A percentile compares a stretch with the other conserved stretches of the same genome.
phyloP scores from a whole-genome alignment of 2,113 vertebrate species.

The Neogale vison region DNA sequence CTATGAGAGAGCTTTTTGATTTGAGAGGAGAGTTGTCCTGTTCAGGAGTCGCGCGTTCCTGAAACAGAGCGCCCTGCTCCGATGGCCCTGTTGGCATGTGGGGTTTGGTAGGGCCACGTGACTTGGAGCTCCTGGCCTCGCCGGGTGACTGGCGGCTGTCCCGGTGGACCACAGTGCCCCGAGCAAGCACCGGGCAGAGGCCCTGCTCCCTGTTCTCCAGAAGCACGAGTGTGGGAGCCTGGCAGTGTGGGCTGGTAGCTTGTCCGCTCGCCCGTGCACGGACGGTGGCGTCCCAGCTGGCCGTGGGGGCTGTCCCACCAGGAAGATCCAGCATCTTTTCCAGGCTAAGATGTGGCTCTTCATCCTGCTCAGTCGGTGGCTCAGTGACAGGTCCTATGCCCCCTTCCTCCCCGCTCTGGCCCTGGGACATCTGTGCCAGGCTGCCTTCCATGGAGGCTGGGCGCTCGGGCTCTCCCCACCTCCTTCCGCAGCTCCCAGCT shows the following conservation, averaged over 20 bases:
- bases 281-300: too few species aligned
- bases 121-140: neutral
- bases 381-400: neutral
- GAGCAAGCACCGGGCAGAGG: neutral
- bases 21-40: neutral
- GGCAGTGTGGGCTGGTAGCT: neutral
- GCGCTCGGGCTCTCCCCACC: neutral
- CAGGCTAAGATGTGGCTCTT: neutral
- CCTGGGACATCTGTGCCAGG: neutral
- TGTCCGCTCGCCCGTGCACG: rapidly evolving
- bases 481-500: neutral
- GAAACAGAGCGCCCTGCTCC: neutral
- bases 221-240: neutral
- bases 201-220: neutral
- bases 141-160: neutral
- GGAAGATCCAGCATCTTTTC: neutral
- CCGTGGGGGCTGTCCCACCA: neutral
- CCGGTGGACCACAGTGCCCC: neutral
- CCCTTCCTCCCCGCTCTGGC: neutral
- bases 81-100: neutral
- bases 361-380: neutral
- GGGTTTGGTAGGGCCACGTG: neutral
- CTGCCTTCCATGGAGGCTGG: neutral
- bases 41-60: neutral
- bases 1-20: neutral